Conservation (phyloP, 1,140 invertebrate genomes). For the Mercenaria mercenaria region DNA sequence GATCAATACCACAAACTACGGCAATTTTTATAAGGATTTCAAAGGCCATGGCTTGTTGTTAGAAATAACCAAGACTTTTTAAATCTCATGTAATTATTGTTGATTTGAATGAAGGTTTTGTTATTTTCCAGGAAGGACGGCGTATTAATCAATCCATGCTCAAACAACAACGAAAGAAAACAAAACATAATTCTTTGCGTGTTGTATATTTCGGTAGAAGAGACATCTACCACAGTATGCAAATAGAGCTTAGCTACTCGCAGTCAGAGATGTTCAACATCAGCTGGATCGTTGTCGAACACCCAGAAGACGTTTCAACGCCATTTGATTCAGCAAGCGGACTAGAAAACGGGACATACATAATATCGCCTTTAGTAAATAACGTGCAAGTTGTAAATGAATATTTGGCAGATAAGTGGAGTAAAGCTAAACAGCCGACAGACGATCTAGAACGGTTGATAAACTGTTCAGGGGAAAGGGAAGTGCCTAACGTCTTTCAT, state of each 20-base stretch:
- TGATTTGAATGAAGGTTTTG: too few species aligned
- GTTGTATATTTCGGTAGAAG: conserved; percentile 76
- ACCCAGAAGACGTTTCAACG: conserved; percentile 63
- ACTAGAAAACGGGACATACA: conserved; percentile 59
- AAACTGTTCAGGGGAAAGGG: conserved; percentile 38
- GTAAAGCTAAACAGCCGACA: conserved; percentile 14
- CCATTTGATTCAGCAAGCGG: conserved; percentile 39
- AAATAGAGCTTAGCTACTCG: conserved; percentile 43
- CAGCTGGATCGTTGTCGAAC: conserved; percentile 75
- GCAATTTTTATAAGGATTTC: too few species aligned
- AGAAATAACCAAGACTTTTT: too few species aligned
- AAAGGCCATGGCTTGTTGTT: too few species aligned
- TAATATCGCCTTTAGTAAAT: conserved; percentile 58
- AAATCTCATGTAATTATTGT: too few species aligned
- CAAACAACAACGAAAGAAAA: conserved; percentile 46
- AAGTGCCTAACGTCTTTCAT: not conserved
- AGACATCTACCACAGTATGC: conserved; percentile 65
- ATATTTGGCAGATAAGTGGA: conserved; percentile 67
- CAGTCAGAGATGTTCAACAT: conserved; percentile 51
- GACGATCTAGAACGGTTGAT: conserved; percentile 22
- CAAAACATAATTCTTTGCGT: conserved; percentile 71
- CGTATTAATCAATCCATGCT: not conserved
- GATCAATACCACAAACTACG: too few species aligned
- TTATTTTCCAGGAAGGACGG: conserved; percentile 19
- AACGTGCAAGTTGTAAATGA: conserved; percentile 61